phyloP scores from a whole-genome alignment of 64 coral and sea anemone species.

The Montipora efflorescens region DNA sequence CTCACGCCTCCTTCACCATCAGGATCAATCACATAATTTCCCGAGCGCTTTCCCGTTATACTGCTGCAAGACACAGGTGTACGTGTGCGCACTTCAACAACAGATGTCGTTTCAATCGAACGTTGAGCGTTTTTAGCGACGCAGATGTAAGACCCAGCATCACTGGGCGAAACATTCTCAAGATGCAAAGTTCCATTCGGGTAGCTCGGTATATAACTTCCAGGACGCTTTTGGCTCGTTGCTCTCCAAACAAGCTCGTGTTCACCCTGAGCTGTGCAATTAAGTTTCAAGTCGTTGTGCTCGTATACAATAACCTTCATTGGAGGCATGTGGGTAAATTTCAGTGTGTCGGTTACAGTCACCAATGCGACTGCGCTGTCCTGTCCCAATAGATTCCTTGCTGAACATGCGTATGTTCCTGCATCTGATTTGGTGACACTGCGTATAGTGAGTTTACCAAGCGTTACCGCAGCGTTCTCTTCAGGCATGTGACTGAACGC shows the following conservation, averaged over 20 bases:
- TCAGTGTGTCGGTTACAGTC: constrained; percentile 18
- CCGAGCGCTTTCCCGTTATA: neutral
- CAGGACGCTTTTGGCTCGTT: neutral
- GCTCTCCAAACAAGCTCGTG: constrained; percentile 3
- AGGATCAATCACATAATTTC: constrained; percentile 44
- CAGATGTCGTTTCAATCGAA: neutral
- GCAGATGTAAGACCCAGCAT: constrained; percentile 37
- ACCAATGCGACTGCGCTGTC: constrained; percentile 2
- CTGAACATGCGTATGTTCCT: constrained; percentile 34
- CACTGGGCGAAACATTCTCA: neutral
- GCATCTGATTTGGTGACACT: neutral
- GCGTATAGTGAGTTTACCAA: constrained; percentile 1
- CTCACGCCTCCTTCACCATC: constrained; percentile 20
- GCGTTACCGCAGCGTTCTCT: neutral
- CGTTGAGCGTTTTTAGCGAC: constrained; percentile 13
- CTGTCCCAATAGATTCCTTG: constrained; percentile 13
- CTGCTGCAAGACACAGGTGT: neutral
- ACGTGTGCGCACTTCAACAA: neutral
- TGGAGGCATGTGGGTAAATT: constrained; percentile 7
- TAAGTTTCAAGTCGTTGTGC: neutral
- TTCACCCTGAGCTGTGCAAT: neutral
- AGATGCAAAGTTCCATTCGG: constrained; percentile 10
- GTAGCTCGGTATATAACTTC: neutral
- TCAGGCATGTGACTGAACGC: neutral
- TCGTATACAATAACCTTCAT: neutral